phyloP scores from a whole-genome alignment of 64 coral and sea anemone genomes.

The Montipora foliosa region DNA sequence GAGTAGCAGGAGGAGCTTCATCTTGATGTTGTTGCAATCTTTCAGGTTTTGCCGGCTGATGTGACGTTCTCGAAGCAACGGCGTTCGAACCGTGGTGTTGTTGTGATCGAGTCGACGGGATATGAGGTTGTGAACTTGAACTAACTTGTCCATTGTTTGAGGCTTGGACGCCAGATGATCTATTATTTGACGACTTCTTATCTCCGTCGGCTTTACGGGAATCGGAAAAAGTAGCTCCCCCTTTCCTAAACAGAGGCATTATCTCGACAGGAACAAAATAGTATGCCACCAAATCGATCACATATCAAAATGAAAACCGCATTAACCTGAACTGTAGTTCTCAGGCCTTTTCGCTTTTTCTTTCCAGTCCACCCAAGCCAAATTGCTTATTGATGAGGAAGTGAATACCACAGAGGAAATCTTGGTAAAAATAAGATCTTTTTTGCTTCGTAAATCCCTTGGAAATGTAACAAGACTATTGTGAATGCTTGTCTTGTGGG shows the following conservation, averaged over 20 bases:
- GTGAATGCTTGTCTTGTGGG: too few species aligned
- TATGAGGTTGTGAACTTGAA: neutral
- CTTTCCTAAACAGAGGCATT: conserved; percentile 94
- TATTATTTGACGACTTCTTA: conserved; percentile 29
- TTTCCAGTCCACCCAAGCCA: neutral
- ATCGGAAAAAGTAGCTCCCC: conserved; percentile 74
- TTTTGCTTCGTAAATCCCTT: too few species aligned
- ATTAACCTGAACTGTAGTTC: neutral
- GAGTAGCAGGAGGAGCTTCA: conserved; percentile 48
- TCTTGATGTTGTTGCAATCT: neutral
- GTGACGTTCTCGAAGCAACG: conserved; percentile 25
- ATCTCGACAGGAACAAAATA: neutral
- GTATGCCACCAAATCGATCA: neutral
- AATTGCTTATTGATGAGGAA: too few species aligned
- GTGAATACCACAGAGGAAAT: too few species aligned
- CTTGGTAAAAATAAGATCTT: too few species aligned
- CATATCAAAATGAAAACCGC: neutral
- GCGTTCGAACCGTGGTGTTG: conserved; percentile 2
- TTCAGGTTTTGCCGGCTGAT: neutral
- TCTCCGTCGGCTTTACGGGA: conserved; percentile 31
- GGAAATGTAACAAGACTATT: too few species aligned
- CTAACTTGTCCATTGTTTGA: neutral
- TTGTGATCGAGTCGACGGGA: neutral
- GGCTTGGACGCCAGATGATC: conserved; percentile 1
- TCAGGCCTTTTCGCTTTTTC: neutral